Conservation (phyloP, 2,797 vertebrate species). For the Todus mexicanus region DNA sequence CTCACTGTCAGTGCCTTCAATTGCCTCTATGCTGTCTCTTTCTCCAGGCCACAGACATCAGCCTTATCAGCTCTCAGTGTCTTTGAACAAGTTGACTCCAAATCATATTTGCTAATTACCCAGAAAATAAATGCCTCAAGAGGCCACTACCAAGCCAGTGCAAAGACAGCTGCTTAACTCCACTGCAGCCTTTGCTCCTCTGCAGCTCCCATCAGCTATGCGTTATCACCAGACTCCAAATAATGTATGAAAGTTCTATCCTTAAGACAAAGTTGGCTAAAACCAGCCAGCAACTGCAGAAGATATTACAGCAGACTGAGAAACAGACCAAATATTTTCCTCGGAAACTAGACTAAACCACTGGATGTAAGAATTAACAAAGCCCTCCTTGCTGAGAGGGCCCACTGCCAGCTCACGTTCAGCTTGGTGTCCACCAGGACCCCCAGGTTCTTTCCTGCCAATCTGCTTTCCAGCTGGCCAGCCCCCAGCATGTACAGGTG, state of each 20-base stretch:
- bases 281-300: background rate
- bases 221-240: background rate
- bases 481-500: background rate
- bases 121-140: background rate
- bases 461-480: background rate
- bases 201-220: background rate
- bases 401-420: background rate
- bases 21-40: background rate
- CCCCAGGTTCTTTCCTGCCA: background rate
- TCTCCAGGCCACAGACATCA: background rate
- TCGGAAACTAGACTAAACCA: background rate
- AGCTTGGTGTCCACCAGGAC: background rate
- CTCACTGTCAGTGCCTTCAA: background rate
- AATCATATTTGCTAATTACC: background rate
- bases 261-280: background rate
- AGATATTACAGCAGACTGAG: background rate
- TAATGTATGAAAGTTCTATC: background rate
- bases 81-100: background rate
- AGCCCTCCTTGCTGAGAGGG: background rate
- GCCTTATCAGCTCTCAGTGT: background rate
- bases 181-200: background rate
- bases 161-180: background rate
- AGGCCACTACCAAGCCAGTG: background rate
- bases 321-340: background rate
- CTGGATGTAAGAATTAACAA: background rate